phyloP scores from a whole-genome alignment of 2,113 vertebrate species.

The Bettongia penicillata region DNA sequence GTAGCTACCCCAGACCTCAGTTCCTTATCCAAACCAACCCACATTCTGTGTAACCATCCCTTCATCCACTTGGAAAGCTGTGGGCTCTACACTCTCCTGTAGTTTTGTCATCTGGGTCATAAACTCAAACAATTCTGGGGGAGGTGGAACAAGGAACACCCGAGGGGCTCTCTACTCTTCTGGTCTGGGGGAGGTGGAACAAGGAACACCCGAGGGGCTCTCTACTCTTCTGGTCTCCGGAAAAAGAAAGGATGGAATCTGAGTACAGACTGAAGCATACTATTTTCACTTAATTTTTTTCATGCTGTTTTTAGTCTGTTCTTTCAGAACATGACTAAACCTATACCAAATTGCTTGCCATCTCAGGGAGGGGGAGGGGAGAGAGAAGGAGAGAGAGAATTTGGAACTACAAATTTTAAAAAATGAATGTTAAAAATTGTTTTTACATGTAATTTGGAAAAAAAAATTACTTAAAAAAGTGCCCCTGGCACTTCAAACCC shows the following conservation, averaged over 20 bases:
- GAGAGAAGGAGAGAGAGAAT: neutral
- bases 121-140: neutral
- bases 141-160: neutral
- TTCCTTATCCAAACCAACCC: neutral
- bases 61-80: neutral
- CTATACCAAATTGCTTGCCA: neutral
- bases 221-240: neutral
- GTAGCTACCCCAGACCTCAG: neutral
- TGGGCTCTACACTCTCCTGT: neutral
- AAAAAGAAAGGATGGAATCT: neutral
- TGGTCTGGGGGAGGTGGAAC: neutral
- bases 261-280: neutral
- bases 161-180: neutral
- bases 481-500: neutral
- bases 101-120: neutral
- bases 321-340: neutral
- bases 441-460: neutral
- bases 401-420: neutral
- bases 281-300: neutral
- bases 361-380: neutral
- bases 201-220: neutral
- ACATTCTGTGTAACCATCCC: neutral
- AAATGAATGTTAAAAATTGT: neutral
- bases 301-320: neutral
- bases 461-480: neutral